phyloP scores from a whole-genome alignment of 2,113 vertebrate species.

The Marmota flaviventris region DNA sequence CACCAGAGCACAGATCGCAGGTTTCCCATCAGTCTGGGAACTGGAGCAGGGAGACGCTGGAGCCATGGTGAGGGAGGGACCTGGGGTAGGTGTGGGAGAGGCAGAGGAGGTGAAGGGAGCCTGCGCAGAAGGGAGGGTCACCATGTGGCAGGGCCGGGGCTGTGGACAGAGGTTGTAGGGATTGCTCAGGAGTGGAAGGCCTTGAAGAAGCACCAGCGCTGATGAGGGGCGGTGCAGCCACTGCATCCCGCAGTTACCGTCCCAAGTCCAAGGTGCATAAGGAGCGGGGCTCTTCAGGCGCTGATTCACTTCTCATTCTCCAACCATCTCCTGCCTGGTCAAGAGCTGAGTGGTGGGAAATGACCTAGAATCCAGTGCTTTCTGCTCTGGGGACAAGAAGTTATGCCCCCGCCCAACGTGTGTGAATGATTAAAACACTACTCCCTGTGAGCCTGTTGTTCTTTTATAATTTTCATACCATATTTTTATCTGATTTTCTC shows the following conservation, averaged over 20 bases:
- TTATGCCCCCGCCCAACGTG: background rate
- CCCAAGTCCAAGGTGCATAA: background rate
- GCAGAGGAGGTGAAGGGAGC: background rate
- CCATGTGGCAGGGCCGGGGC: background rate
- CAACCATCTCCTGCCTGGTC: rapidly evolving
- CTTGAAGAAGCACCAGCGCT: background rate
- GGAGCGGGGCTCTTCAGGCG: background rate
- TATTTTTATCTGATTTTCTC: background rate
- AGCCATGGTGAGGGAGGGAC: background rate
- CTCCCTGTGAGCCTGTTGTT: background rate
- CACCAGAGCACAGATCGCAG: background rate
- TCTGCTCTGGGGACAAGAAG: background rate
- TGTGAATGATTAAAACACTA: too few species aligned
- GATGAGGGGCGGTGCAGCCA: too few species aligned
- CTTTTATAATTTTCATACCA: background rate
- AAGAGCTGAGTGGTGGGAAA: background rate
- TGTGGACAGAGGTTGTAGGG: background rate
- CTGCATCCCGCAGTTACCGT: background rate
- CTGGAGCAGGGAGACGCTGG: background rate
- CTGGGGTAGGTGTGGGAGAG: background rate
- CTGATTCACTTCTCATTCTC: background rate
- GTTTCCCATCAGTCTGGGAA: background rate
- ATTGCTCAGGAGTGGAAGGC: background rate
- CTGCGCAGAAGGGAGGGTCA: background rate
- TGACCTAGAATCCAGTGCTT: background rate